Percentiles rank a stretch among this genome's conserved stretches.
phyloP scores from a whole-genome alignment of 1,140 invertebrate genomes.

The Pteromalus puparum region DNA sequence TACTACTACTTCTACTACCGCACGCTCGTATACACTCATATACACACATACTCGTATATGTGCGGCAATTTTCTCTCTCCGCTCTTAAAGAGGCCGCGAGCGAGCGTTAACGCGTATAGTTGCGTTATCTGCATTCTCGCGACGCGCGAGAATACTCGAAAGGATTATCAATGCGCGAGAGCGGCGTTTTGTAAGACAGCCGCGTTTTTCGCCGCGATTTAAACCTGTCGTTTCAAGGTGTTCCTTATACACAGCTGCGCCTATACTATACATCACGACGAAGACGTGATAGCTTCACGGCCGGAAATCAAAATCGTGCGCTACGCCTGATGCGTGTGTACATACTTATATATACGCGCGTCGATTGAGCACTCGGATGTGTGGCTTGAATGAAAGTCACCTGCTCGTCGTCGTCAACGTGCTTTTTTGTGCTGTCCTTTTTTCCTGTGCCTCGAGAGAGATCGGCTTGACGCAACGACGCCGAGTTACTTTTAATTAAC shows the following conservation, averaged over 20 bases:
- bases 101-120: background rate
- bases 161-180: conserved; percentile 36
- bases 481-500: conserved; percentile 51
- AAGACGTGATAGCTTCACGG: background rate
- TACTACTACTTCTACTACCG: too few relatives aligned
- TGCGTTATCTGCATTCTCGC: conserved; percentile 43
- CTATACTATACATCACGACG: background rate
- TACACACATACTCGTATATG: conserved; percentile 3
- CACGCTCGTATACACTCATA: conserved; percentile 29
- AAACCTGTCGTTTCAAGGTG: conserved; percentile 33
- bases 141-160: background rate
- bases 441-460: background rate
- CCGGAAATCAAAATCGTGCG: conserved; percentile 43
- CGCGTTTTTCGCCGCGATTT: conserved; percentile 18
- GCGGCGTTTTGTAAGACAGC: conserved; percentile 30
- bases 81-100: conserved; percentile 26
- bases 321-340: background rate
- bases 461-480: conserved; percentile 33
- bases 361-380: conserved; percentile 20
- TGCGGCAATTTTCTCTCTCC: background rate
- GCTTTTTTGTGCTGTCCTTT: background rate
- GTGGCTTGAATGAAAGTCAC: conserved; percentile 25
- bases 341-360: too few relatives aligned
- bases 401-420: conserved; percentile 11
- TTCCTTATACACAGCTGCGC: background rate